A percentile compares a stretch with the other conserved stretches of the same genome.
phyloP scores from a whole-genome alignment of 2,113 vertebrate species.

The Platichthys flesus region DNA sequence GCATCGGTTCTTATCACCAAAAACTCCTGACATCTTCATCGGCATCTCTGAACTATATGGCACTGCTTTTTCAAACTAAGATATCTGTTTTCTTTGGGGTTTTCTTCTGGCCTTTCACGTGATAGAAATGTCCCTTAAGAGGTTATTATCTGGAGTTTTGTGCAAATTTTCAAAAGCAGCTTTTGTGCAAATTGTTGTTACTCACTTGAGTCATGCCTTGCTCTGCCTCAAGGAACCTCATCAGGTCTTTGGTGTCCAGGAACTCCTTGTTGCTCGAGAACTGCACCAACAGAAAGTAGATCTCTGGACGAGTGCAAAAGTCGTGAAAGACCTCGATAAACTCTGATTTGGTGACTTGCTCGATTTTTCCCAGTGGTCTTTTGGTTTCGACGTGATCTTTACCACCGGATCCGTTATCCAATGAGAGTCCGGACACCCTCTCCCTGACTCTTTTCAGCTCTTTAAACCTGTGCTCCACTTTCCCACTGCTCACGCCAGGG shows the following conservation, averaged over 20 bases:
- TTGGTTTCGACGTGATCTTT: conserved; percentile 47
- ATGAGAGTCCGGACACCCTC: conserved; percentile 70
- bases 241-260: conserved; percentile 93
- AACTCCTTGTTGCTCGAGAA: conserved; percentile 99
- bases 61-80: too few species aligned
- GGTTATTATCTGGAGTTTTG: too few species aligned
- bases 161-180: neutral
- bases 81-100: too few species aligned
- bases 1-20: too few species aligned
- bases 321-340: conserved; percentile 95
- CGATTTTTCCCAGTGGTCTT: conserved; percentile 24
- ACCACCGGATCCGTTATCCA: conserved; percentile 35
- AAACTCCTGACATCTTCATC: too few species aligned
- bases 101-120: too few species aligned
- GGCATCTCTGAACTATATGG: too few species aligned
- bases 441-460: conserved; percentile 91
- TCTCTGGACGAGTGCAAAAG: conserved; percentile 95
- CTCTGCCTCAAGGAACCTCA: conserved; percentile 96
- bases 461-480: conserved; percentile 93
- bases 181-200: conserved; percentile 4
- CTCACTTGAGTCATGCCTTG: conserved; percentile 93
- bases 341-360: conserved; percentile 87
- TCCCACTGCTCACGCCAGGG: conserved; percentile 88
- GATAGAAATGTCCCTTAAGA: too few species aligned
- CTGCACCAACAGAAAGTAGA: conserved; percentile 96